Conservation (phyloP, 2,888 invertebrate species). For the Pyralis farinalis region DNA sequence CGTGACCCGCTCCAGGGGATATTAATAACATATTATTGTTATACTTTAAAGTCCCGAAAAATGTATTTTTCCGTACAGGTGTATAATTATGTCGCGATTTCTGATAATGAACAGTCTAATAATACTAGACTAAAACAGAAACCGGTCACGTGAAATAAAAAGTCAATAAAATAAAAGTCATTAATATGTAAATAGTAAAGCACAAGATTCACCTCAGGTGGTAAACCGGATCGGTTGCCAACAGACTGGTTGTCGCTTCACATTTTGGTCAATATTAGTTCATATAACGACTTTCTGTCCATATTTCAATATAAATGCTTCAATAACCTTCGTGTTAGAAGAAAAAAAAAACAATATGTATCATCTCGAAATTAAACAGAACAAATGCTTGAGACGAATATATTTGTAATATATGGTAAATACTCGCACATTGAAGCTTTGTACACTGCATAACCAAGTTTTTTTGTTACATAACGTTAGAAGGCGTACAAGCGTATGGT, state of each 20-base stretch:
- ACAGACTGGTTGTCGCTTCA: conserved; percentile 71
- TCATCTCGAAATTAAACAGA: too few species aligned
- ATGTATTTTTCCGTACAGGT: not conserved
- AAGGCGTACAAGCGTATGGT: too few species aligned
- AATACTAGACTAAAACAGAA: conserved; percentile 25
- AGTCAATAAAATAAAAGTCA: conserved; percentile 53
- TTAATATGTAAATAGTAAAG: conserved; percentile 66
- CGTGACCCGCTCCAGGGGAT: too few species aligned
- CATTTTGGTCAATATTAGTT: conserved; percentile 36
- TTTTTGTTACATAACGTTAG: too few species aligned
- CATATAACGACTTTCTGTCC: conserved; percentile 42
- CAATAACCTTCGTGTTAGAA: too few species aligned
- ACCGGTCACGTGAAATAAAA: conserved; percentile 42
- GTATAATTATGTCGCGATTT: conserved; percentile 3
- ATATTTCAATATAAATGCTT: too few species aligned
- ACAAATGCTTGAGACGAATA: too few species aligned
- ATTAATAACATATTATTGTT: not conserved
- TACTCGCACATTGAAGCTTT: too few species aligned
- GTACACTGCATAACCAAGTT: too few species aligned
- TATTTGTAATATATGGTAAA: too few species aligned
- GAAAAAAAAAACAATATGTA: too few species aligned
- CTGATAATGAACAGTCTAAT: conserved; percentile 34
- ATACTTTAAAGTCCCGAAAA: not conserved
- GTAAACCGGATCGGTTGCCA: conserved; percentile 70
- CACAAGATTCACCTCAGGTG: conserved; percentile 66